Percentiles rank a stretch among this genome's conserved stretches.
Evolutionary conservation across 2,797 vertebrate species (phyloP).

Genomic region (Intellagama lesueurii): DNA sequence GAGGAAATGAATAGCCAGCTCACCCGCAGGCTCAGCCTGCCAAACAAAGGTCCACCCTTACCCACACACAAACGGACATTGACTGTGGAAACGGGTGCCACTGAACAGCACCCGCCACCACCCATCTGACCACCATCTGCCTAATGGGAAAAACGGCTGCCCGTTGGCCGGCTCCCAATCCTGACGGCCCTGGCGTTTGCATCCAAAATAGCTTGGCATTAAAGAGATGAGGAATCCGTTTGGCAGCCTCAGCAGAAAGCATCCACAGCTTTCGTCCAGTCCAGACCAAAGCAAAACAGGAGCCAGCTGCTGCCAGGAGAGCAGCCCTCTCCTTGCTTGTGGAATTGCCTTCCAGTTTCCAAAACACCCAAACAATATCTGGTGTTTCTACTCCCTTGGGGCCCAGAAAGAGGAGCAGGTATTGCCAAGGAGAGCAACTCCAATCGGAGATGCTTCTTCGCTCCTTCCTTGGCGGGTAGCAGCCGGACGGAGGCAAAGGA

Average conservation of each 20-base stretch:
- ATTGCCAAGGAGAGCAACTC: neutral
- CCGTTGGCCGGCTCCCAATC: too few relatives aligned
- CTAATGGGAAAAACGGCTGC: neutral
- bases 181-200: neutral
- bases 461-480: too few relatives aligned
- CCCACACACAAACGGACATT: neutral
- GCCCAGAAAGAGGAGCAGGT: neutral
- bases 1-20: neutral
- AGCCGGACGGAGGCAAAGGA: too few relatives aligned
- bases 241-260: neutral
- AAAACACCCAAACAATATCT: neutral
- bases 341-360: neutral
- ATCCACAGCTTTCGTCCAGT: neutral
- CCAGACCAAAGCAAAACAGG: constrained; percentile 6
- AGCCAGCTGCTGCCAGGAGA: neutral
- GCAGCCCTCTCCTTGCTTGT: neutral
- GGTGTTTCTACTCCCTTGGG: too few relatives aligned
- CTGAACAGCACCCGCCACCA: neutral
- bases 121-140: neutral
- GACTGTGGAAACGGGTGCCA: neutral
- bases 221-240: neutral
- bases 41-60: too few relatives aligned
- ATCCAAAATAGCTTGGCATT: neutral
- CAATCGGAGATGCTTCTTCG: too few relatives aligned
- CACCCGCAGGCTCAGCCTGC: neutral